Base-by-base conservation (phyloP, 2,888 invertebrate species). In the Conchocele bisecta region DNA sequence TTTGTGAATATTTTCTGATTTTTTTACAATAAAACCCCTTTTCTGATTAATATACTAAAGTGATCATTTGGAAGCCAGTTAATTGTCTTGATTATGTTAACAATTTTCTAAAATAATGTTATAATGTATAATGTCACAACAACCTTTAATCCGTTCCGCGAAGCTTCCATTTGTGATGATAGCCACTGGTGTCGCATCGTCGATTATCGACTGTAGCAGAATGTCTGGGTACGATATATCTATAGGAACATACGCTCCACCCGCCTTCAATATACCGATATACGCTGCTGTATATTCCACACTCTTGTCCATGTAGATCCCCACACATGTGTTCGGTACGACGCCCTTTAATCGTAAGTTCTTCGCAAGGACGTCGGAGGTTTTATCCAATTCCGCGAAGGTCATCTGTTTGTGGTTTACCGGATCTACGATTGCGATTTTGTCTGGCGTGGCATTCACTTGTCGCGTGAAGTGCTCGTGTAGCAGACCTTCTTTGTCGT, bases 241-340 rank as follows among this genome's bases (percentile, higher is more conserved):
- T 26, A 92, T 72, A 0, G 91, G 91, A 33, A 92, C 73, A 69
- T 92, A 92, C 6, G 91, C 91, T 9, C 89, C 91, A 20, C 92
- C 91, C 42, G 91, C 91, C 82, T 89, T 90, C 11, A 92, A 82
- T 20, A 90, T 90, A 15, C 90, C 89, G 60, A 91, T 89, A 64
- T 92, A 92, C 4, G 90, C 65, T 20, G 91, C 70, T 22, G 86
- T 85, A 72, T 88, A 91, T 63, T 90, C 89, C 11, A 89, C 75
- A 50, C 86, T 83, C 74, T 89, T 89, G 57, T 90, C 88, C 86
- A 92, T 87, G 76, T 88, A 92, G 48, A 92, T 91, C 29, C 88
- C 91, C 0, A 91, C 90, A 70, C 85, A 83, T 1, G 79, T 77
- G 61, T 91, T 89, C 5, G 86, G 83, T 24, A 59, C 63, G 3